phyloP scores from a whole-genome alignment of 2,797 vertebrate species.

The Corythornis leucogaster region DNA sequence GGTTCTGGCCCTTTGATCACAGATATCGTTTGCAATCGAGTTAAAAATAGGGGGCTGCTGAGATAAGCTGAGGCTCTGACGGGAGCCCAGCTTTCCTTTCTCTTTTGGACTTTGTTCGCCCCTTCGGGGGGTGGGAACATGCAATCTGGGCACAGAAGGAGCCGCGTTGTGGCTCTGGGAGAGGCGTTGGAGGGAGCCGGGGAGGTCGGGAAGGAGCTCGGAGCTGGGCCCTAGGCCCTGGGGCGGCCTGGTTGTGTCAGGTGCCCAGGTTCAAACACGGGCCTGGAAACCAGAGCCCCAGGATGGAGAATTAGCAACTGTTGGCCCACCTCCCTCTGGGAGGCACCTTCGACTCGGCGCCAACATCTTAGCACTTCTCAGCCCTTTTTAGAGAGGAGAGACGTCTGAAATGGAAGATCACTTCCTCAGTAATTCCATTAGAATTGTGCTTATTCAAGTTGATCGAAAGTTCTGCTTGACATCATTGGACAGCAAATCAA shows the following conservation, averaged over 20 bases:
- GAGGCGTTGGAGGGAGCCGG: slow-evolving; percentile 14
- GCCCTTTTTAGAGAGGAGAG: background rate
- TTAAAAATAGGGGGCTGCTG: slow-evolving; percentile 81
- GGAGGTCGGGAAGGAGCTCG: background rate
- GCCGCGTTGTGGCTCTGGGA: slow-evolving; percentile 46
- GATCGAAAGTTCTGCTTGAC: background rate
- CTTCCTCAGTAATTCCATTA: background rate
- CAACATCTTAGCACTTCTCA: background rate
- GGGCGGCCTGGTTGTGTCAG: too few relatives aligned
- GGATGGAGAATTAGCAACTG: background rate
- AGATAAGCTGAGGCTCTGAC: slow-evolving; percentile 78
- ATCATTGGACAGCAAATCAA: background rate
- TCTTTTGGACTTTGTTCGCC: slow-evolving; percentile 74
- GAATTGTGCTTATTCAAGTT: background rate
- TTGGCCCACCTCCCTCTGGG: background rate
- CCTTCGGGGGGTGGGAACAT: slow-evolving; percentile 79
- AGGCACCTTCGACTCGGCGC: background rate
- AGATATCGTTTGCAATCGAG: slow-evolving; percentile 86
- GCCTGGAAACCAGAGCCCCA: background rate
- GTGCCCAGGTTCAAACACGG: background rate
- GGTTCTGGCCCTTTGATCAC: slow-evolving; percentile 88
- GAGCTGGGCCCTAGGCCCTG: too few relatives aligned
- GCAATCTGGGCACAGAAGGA: slow-evolving; percentile 65
- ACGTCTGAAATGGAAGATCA: background rate
- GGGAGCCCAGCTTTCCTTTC: slow-evolving; percentile 71